A percentile compares a stretch with the other conserved stretches of the same genome.
Evolutionary conservation across 2,888 invertebrate genomes (phyloP).

Genomic region (Congeria kusceri): DNA sequence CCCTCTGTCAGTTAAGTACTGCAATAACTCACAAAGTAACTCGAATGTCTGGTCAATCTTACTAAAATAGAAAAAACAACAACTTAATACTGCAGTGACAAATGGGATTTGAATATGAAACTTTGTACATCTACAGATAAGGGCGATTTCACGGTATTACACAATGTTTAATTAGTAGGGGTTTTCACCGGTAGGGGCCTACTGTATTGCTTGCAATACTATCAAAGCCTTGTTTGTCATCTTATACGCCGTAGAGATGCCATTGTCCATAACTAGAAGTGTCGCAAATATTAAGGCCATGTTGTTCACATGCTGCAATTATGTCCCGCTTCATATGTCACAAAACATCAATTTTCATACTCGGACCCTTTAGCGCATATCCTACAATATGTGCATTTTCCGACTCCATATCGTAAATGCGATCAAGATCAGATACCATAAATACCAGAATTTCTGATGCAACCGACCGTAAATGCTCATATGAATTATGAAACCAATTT

Average conservation of each 20-base stretch:
- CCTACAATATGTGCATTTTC: constrained; percentile 31
- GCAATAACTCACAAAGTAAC: no score
- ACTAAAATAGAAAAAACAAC: no score
- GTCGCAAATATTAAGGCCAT: constrained; percentile 6
- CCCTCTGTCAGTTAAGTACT: no score
- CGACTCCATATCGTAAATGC: constrained; percentile 21
- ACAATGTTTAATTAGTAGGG: no score
- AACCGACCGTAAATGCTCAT: neutral
- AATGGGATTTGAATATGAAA: no score
- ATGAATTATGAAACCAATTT: neutral
- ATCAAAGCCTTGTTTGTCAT: constrained; percentile 6
- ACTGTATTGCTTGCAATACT: no score
- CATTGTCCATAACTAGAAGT: constrained; percentile 41
- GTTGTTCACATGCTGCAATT: constrained; percentile 17
- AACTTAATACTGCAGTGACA: no score
- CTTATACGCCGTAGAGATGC: constrained; percentile 32
- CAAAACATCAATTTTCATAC: constrained; percentile 17
- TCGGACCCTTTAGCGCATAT: constrained; percentile 43
- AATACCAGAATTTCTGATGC: constrained; percentile 43
- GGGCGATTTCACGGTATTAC: no score
- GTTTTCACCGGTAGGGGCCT: no score
- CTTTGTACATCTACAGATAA: no score
- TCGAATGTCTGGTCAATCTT: no score
- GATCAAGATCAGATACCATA: constrained; percentile 26
- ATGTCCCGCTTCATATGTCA: constrained; percentile 26